Evolutionary conservation across 2,888 invertebrate genomes (phyloP).

Genomic region (Antheraea yamamai): DNA sequence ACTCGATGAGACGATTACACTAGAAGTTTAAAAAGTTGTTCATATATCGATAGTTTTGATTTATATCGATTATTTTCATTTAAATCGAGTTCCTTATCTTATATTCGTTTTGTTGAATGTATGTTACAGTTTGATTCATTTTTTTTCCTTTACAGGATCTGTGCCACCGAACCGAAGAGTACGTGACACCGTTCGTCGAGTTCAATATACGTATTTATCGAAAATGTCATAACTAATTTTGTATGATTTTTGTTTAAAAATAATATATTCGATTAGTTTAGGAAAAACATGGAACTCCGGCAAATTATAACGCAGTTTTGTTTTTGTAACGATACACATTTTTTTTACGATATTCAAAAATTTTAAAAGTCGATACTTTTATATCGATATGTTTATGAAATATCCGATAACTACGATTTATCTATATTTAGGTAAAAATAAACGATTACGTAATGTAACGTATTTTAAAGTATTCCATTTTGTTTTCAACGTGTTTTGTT

Average conservation of each 20-base stretch:
- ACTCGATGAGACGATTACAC: no score
- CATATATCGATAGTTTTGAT: no score
- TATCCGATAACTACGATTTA: no score
- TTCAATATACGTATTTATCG: constrained; percentile 91
- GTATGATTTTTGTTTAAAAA: not conserved
- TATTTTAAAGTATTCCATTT: no score
- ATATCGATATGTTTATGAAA: no score
- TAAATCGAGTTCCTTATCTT: no score
- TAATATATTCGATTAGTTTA: not conserved
- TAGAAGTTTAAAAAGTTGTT: no score
- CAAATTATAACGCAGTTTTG: not conserved
- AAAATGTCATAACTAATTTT: constrained; percentile 86
- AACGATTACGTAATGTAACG: no score
- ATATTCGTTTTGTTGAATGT: no score
- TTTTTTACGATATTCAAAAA: not conserved
- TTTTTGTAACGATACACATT: not conserved
- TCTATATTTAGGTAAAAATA: no score
- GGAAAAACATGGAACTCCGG: not conserved
- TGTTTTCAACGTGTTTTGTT: no score
- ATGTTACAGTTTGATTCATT: not conserved
- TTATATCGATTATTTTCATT: no score
- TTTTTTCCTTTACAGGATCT: constrained; percentile 84
- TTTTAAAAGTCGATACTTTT: not conserved
- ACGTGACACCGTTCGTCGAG: constrained; percentile 88
- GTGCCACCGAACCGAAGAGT: constrained; percentile 85